Percentiles rank a stretch among this genome's conserved stretches.
These are phyloP conservation scores for Brachyrhaphis roseni DNA, from an alignment of 2,797 vertebrate genomes.

Conservation along the genomic window DNA sequence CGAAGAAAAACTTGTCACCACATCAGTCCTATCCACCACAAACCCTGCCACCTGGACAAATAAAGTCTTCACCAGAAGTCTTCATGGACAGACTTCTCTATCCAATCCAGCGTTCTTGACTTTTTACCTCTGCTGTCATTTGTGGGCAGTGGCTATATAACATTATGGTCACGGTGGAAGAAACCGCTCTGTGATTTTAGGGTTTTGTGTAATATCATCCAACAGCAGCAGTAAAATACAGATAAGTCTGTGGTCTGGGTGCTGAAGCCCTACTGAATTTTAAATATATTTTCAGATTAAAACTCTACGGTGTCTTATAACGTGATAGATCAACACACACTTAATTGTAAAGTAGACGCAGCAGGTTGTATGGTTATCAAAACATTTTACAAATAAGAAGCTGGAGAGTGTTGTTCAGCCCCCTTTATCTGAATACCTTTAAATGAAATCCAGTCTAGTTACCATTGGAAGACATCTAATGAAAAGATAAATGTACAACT, in stretches of 20 bases:
- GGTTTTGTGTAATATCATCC: conserved; percentile 53
- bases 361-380: neutral
- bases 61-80: conserved; percentile 8
- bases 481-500: neutral
- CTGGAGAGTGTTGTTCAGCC: neutral
- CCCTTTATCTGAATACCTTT: neutral
- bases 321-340: neutral
- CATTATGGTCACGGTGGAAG: conserved; percentile 58
- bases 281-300: neutral
- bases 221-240: conserved; percentile 35
- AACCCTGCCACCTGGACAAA: conserved; percentile 25
- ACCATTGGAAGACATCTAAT: neutral
- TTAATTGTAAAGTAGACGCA: neutral
- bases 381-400: neutral
- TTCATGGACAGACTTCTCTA: conserved; percentile 21
- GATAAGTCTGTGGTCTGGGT: conserved; percentile 29
- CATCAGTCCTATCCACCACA: conserved; percentile 41
- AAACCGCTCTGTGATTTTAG: conserved; percentile 58
- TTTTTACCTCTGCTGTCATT: conserved; percentile 1
- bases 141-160: conserved; percentile 45
- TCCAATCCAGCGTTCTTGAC: conserved; percentile 23
- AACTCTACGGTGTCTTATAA: neutral
- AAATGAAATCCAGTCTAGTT: neutral
- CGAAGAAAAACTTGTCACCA: conserved; percentile 57
- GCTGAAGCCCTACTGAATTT: conserved; percentile 1